Evolutionary conservation across 2,113 vertebrate species (phyloP), one percentile per base, ranked within the genome.

Genomic region (Ivindomyrus marchei): DNA sequence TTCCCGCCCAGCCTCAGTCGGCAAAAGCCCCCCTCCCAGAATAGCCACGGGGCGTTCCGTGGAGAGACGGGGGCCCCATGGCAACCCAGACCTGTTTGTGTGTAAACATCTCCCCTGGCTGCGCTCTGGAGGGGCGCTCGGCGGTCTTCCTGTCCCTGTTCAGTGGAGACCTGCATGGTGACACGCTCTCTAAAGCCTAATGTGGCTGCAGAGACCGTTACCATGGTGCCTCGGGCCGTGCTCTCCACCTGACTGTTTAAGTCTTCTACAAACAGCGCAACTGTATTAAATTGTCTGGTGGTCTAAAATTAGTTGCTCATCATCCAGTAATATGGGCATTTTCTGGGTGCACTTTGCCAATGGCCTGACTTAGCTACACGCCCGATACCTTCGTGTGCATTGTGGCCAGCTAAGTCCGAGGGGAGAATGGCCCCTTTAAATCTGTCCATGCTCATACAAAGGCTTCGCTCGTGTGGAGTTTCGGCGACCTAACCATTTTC

Each of bases 31-130:
- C 27, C 27, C 62, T 74, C 83, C 62, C 31, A 87, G 47, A 90
- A 90, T 87, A 90, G 70, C 36, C 36, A n/a, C 9, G 46, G 42
- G 50, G 31, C 15, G 46, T 62, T 56, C 56, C 21, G n/a, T 49
- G 15, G 74, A 39, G 84, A 50, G 36, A 19, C 8, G 17, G 45
- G 50, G 84, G 70, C 42, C n/a, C 89, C 42, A 88, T 91, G 74
- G 74, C 52, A 91, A 88, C 87, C 15, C 3, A 39, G 56, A 31
- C 42, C 15, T 91, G 66, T 89, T 91, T 91, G 56, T 88, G 66
- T 42, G 46, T 87, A 90, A 88, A 90, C 87, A 90, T 88, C 62
- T 50, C 42, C 19, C 56, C 46, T 21, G 13, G 52, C 21, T 58
- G 8, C 5, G 19, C 31, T 90, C 36, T 88, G n/a, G 58, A 53